Percentiles rank a stretch among this genome's conserved stretches.
Evolutionary conservation across 2,113 vertebrate species (phyloP).

Genomic region (Syrrhaptes paradoxus): DNA sequence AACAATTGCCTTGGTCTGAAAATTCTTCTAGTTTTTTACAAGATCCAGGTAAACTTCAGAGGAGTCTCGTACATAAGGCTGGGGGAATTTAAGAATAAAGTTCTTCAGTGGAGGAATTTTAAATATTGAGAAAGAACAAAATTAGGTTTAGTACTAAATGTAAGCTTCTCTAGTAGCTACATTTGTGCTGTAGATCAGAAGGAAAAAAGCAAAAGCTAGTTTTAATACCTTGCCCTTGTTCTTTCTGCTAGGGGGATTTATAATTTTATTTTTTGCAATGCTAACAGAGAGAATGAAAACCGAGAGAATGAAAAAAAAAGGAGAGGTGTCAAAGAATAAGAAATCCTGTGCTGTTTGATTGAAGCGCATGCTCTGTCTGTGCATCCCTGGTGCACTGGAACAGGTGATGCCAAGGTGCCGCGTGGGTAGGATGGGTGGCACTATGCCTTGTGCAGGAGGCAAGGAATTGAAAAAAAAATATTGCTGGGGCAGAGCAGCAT

Average conservation of each 20-base stretch:
- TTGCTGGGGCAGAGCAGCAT: background rate
- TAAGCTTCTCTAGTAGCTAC: background rate
- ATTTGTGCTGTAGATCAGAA: background rate
- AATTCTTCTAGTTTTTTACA: background rate
- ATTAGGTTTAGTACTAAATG: background rate
- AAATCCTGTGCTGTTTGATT: background rate
- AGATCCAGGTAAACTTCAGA: background rate
- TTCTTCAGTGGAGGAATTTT: background rate
- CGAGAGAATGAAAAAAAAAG: background rate
- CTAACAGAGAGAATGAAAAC: background rate
- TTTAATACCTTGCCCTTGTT: background rate
- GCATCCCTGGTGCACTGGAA: background rate
- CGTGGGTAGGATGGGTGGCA: background rate
- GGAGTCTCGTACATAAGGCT: background rate
- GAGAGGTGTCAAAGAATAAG: background rate
- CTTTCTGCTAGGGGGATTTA: background rate
- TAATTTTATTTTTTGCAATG: background rate
- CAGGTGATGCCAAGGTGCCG: background rate
- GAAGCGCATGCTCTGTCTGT: background rate
- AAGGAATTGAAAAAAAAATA: background rate
- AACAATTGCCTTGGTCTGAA: background rate
- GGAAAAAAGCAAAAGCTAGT: background rate
- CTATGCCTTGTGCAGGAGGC: background rate
- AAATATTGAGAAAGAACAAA: background rate
- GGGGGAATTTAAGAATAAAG: background rate